Base-by-base conservation (phyloP, 2,888 invertebrate species). In the Melieria picta region DNA sequence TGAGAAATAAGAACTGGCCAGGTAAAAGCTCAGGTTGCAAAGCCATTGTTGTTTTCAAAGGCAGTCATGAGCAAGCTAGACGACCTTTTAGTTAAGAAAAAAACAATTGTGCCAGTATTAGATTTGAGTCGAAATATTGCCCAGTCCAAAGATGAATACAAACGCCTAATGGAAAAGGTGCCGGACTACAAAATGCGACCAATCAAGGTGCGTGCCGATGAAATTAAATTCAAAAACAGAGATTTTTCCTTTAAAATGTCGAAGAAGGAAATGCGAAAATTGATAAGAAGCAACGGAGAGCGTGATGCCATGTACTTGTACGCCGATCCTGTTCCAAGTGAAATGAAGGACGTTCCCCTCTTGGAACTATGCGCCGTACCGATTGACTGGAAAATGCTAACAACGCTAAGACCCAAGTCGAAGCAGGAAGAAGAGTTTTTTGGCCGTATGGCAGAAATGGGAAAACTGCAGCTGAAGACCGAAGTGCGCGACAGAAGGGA, bases 361-460 rank as follows among this genome's bases (percentile, higher is more conserved):
- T 80, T 82, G 78, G 96, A 96, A 80, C 88, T 96, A 64, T 94
- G 94, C 79, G 90, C 92, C 9, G 95, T 96, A 16, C 92, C 94
- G 52, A 97, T 97, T 74, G 95, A 95, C 83, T 97, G 96, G 96
- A 91, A 93, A 85, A 96, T 97, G 96, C 88, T 97, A 71, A 96
- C 96, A 11, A 92, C 94, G n/a, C 85, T 94, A 46, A 89, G 96
- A 78, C 96, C 96, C 0, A 95, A 95, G 85, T 90, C 90, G 47
- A 94, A 94, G 81, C 86, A 91, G 43, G 96, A 97, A 80, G 96
- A 96, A 87, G 94, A 95, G 81, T 94, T 93, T 88, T 96, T 94
- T 83, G 94, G 94, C 76, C 93, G 93, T 79, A 88, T 94, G 86
- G 91, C 95, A 57, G 94, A 94, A 86, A 88, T 96, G 85, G 93